Percentiles rank a stretch among this genome's conserved stretches.
These are phyloP conservation scores for Raillietiella orientalis DNA, from an alignment of 2,888 invertebrate species.

Conservation along the genomic window DNA sequence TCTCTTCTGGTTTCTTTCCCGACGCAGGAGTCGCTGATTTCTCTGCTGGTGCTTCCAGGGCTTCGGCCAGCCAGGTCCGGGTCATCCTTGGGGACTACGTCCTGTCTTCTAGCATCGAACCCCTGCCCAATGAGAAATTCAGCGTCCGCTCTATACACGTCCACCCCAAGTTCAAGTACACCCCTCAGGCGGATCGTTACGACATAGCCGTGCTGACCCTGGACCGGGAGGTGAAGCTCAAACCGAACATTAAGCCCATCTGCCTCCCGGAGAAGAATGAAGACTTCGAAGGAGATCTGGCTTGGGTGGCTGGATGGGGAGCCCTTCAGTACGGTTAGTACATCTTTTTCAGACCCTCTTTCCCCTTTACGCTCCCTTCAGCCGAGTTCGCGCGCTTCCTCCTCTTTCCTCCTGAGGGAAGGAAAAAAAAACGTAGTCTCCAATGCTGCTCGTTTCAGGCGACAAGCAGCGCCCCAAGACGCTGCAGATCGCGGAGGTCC, in stretches of 20 bases:
- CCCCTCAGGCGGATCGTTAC: conserved; percentile 53
- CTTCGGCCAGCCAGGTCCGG: conserved; percentile 59
- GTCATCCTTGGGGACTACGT: conserved; percentile 76
- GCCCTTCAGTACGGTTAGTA: conserved; percentile 28
- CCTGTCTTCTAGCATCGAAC: conserved; percentile 69
- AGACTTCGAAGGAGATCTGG: conserved; percentile 60
- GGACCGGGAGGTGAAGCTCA: conserved; percentile 44
- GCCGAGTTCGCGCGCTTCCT: no score
- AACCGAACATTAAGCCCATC: conserved; percentile 37
- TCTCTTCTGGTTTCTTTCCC: no score
- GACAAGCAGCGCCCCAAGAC: conserved; percentile 60
- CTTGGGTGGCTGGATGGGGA: conserved; percentile 80
- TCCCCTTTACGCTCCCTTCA: no score
- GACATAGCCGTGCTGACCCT: conserved; percentile 54
- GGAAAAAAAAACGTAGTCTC: no score
- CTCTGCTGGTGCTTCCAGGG: conserved; percentile 18
- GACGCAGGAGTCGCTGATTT: no score
- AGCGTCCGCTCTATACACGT: conserved; percentile 66
- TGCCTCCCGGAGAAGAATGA: conserved; percentile 65
- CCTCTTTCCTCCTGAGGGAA: no score
- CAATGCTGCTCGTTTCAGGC: conserved; percentile 20
- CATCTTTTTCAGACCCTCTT: background rate
- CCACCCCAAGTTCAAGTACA: conserved; percentile 70
- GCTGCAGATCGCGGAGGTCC: conserved; percentile 63
- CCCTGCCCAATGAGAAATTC: conserved; percentile 63